Conservation (phyloP, 2,113 vertebrate genomes). For the Stigmatopora argus region DNA sequence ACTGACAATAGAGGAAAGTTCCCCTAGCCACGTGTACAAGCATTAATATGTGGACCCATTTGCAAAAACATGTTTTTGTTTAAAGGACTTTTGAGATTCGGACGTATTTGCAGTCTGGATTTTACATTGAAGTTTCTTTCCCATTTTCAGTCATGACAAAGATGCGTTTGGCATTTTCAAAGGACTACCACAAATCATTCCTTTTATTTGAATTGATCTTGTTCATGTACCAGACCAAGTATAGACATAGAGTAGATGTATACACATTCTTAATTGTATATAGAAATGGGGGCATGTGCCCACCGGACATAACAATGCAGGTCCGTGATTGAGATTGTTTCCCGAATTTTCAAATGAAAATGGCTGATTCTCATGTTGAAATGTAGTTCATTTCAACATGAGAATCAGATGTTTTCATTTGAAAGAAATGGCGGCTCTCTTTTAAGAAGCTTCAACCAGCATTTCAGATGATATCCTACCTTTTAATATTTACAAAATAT, state of each 20-base stretch:
- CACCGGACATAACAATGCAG: too few relatives aligned
- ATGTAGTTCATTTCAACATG: too few relatives aligned
- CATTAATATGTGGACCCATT: neutral
- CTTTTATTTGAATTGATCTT: neutral
- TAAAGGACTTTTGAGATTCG: neutral
- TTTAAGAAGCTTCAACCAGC: neutral
- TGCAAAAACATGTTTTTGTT: neutral
- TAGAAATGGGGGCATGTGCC: too few relatives aligned
- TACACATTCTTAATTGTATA: too few relatives aligned
- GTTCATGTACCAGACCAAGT: neutral
- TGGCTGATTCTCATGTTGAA: too few relatives aligned
- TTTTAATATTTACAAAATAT: neutral
- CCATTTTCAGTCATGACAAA: neutral
- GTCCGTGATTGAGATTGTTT: too few relatives aligned
- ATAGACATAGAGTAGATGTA: too few relatives aligned
- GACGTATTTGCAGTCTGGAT: neutral
- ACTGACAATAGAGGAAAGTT: conserved; percentile 53
- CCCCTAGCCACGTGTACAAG: neutral
- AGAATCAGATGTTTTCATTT: neutral
- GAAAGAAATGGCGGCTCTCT: neutral
- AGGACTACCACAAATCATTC: neutral
- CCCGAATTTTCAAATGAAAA: too few relatives aligned
- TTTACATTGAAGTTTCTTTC: neutral
- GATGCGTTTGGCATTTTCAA: neutral
- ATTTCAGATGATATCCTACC: neutral